These are phyloP conservation scores for Acheta domesticus DNA, from an alignment of 2,888 invertebrate species.

Conservation along the genomic window DNA sequence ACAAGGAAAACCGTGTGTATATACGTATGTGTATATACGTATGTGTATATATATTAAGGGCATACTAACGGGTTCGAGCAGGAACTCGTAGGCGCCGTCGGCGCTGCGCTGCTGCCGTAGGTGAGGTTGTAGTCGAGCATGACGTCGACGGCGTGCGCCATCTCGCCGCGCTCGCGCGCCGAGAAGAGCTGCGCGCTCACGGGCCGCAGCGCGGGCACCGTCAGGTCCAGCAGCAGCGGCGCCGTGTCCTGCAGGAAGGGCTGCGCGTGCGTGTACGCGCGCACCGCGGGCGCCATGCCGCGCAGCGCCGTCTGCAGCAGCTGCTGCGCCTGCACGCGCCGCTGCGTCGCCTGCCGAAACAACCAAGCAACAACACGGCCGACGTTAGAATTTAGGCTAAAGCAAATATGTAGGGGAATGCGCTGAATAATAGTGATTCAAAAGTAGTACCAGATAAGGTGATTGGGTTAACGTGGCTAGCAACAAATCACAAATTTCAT, in stretches of 20 bases:
- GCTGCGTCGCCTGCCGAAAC: slow-evolving; percentile 62
- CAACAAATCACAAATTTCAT: too few relatives aligned
- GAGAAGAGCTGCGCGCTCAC: slow-evolving; percentile 73
- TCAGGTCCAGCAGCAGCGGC: slow-evolving; percentile 66
- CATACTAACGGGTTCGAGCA: slow-evolving; percentile 65
- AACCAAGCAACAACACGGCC: slow-evolving; percentile 38
- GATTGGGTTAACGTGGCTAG: too few relatives aligned
- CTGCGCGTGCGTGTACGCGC: slow-evolving; percentile 49
- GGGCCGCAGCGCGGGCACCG: slow-evolving; percentile 71
- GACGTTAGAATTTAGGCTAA: too few relatives aligned
- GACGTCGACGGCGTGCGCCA: slow-evolving; percentile 68
- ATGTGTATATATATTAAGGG: too few relatives aligned
- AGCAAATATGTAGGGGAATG: too few relatives aligned
- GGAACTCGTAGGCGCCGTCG: slow-evolving; percentile 73
- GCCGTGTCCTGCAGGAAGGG: slow-evolving; percentile 65
- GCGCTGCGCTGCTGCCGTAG: slow-evolving; percentile 72
- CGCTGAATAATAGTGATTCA: too few relatives aligned
- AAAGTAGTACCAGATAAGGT: too few relatives aligned
- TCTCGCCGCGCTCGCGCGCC: slow-evolving; percentile 63
- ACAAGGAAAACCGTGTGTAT: too few relatives aligned
- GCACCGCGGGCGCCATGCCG: slow-evolving; percentile 58
- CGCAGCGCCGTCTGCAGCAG: slow-evolving; percentile 59
- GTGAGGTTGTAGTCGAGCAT: slow-evolving; percentile 88
- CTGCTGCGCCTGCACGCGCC: slow-evolving; percentile 51
- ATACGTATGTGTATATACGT: too few relatives aligned